Conservation (phyloP, 1,140 invertebrate species). For the Eurosta solidaginis region DNA sequence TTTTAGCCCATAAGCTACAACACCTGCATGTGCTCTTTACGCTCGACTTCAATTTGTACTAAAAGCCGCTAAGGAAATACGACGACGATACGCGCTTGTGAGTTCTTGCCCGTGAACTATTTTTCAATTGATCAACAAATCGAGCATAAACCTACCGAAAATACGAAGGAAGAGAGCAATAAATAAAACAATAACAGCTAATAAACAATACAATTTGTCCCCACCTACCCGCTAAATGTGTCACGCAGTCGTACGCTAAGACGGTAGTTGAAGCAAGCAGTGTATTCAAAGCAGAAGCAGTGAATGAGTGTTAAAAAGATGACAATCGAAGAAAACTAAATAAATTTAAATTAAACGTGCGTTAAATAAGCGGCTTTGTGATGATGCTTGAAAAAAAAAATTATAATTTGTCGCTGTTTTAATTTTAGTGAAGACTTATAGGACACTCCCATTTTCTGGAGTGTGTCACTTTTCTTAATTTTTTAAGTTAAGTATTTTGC, state of each 20-base stretch:
- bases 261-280: neutral
- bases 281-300: neutral
- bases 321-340: neutral
- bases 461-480: too few relatives aligned
- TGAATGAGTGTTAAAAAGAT: neutral
- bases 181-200: neutral
- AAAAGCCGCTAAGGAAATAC: neutral
- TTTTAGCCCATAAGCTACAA: neutral
- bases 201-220: neutral
- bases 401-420: too few relatives aligned
- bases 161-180: neutral
- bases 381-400: too few relatives aligned
- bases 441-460: too few relatives aligned
- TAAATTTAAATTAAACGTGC: neutral
- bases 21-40: neutral
- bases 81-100: neutral
- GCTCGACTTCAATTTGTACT: neutral
- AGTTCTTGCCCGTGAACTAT: slow-evolving; percentile 9
- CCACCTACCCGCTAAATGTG: too few relatives aligned
- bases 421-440: too few relatives aligned
- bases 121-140: slow-evolving; percentile 7
- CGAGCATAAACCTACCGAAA: slow-evolving; percentile 14
- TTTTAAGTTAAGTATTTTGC: too few relatives aligned
- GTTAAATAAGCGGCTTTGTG: too few relatives aligned
- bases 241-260: neutral